Evolutionary conservation across 2,113 vertebrate genomes (phyloP).

Genomic region (Sinocyclocheilus anshuiensis): DNA sequence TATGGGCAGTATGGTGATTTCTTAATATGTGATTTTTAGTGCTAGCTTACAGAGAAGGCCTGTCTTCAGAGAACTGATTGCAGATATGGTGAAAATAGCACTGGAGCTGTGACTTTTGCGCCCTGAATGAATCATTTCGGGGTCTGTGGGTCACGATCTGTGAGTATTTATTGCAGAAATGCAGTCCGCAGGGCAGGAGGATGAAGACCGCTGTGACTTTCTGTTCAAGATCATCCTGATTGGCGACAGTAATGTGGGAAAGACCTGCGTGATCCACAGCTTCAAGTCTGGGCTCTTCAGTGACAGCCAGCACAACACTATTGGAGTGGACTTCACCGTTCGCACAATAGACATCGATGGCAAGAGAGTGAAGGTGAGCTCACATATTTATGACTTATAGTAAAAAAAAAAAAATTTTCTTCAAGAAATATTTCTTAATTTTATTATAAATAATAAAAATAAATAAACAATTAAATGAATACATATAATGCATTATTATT

Average conservation of each 20-base stretch:
- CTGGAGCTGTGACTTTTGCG: not conserved
- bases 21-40: not conserved
- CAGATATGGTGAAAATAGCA: not conserved
- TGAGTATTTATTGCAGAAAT: conserved; percentile 65
- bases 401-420: no score
- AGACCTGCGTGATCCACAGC: conserved; percentile 92
- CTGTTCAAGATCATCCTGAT: conserved; percentile 96
- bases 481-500: no score
- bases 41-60: not conserved
- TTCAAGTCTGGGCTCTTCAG: conserved; percentile 88
- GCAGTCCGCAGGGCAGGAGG: conserved; percentile 73
- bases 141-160: not conserved
- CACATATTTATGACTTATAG: not conserved
- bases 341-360: conserved; percentile 88
- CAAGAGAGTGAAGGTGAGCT: conserved; percentile 89
- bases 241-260: conserved; percentile 94
- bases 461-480: no score
- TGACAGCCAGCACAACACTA: conserved; percentile 91
- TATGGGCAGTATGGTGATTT: not conserved
- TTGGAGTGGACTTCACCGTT: conserved; percentile 95
- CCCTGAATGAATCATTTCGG: not conserved
- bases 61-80: not conserved
- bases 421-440: no score
- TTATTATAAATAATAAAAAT: no score
- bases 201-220: conserved; percentile 88